A percentile compares a stretch with the other conserved stretches of the same genome.
These are phyloP conservation scores for Agrochola circellaris DNA, from an alignment of 2,888 invertebrate genomes.

Conservation along the genomic window DNA sequence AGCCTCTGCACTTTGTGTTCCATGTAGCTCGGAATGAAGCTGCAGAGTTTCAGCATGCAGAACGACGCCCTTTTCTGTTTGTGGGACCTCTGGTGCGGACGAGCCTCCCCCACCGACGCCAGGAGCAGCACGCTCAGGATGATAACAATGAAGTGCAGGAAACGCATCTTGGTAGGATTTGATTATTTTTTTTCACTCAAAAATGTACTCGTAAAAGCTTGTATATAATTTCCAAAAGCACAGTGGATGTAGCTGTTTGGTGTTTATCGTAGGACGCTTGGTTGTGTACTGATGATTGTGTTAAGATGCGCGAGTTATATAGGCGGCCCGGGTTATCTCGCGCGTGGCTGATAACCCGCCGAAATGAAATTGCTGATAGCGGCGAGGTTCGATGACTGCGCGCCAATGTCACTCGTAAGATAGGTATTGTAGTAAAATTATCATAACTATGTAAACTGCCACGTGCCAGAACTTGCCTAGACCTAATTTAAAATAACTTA, in stretches of 20 bases:
- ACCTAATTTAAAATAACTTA: constrained; percentile 3
- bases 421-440: constrained; percentile 86
- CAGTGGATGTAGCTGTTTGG: constrained; percentile 54
- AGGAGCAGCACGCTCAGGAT: constrained; percentile 74
- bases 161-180: constrained; percentile 79
- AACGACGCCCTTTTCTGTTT: constrained; percentile 76
- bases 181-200: constrained; percentile 46
- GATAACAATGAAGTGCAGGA: constrained; percentile 76
- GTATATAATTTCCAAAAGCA: constrained; percentile 56
- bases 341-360: constrained; percentile 88
- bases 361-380: constrained; percentile 73
- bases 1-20: constrained; percentile 68
- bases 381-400: constrained; percentile 87
- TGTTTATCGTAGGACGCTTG: constrained; percentile 77
- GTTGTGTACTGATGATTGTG: constrained; percentile 80
- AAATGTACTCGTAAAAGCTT: constrained; percentile 44
- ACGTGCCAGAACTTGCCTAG: constrained; percentile 45
- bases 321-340: constrained; percentile 83
- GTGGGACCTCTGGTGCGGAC: constrained; percentile 71
- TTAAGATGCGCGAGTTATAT: constrained; percentile 79
- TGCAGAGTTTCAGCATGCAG: constrained; percentile 84
- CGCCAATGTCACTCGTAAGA: constrained; percentile 83
- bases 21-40: constrained; percentile 68
- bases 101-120: constrained; percentile 69
- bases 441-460: constrained; percentile 74